phyloP scores from a whole-genome alignment of 1,140 invertebrate genomes.

The Hyles euphorbiae region DNA sequence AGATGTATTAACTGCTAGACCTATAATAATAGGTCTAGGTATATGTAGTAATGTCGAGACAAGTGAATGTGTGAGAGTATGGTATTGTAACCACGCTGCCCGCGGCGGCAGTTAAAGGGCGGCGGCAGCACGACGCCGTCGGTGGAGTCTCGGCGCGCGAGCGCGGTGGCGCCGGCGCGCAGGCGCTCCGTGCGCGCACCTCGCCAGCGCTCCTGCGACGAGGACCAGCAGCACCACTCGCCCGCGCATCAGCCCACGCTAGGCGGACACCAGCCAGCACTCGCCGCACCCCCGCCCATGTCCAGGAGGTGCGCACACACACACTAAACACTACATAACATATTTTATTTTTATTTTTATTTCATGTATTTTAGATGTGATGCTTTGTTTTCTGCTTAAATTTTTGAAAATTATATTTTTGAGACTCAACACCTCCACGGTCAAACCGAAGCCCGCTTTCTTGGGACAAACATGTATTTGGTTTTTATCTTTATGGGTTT shows the following conservation, averaged over 20 bases:
- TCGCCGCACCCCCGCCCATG: constrained; percentile 80
- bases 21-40: too few species aligned
- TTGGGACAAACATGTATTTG: too few species aligned
- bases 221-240: constrained; percentile 76
- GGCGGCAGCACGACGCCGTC: constrained; percentile 50
- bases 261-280: constrained; percentile 73
- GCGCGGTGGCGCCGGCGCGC: constrained; percentile 49
- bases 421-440: too few species aligned
- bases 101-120: constrained; percentile 69
- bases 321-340: too few species aligned
- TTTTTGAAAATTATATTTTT: too few species aligned
- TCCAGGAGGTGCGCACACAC: constrained; percentile 76
- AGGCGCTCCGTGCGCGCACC: constrained; percentile 82
- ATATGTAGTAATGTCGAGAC: too few species aligned
- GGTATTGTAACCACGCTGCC: constrained; percentile 63
- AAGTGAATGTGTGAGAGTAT: constrained; percentile 3
- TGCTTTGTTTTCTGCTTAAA: too few species aligned
- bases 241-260: constrained; percentile 63
- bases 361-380: too few species aligned
- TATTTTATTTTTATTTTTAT: too few species aligned
- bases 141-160: constrained; percentile 55
- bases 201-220: constrained; percentile 87
- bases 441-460: too few species aligned
- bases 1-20: too few species aligned
- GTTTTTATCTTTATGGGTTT: too few species aligned